A percentile compares a stretch with the other conserved stretches of the same genome.
These are phyloP conservation scores for Pseudomyrmex concolor DNA, from an alignment of 1,140 invertebrate species.

Conservation along the genomic window DNA sequence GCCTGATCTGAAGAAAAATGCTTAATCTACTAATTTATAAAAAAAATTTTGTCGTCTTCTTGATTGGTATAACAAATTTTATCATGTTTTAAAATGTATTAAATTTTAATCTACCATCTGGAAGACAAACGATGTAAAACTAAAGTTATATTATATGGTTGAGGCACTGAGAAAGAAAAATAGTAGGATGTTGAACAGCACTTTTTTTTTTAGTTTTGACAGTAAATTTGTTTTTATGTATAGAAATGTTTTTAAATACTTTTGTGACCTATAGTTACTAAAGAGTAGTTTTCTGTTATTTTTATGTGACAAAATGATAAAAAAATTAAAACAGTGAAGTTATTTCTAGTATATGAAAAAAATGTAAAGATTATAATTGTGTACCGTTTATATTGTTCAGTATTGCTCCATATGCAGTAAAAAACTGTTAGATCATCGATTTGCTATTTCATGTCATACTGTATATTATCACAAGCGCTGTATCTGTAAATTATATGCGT, in stretches of 20 bases:
- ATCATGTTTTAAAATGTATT: neutral
- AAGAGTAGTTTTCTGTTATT: conserved; percentile 56
- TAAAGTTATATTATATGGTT: conserved; percentile 39
- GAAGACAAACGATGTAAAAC: conserved; percentile 13
- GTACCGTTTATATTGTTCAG: conserved; percentile 61
- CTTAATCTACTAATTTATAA: conserved; percentile 8
- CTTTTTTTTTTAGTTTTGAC: conserved; percentile 33
- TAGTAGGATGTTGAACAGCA: conserved; percentile 27
- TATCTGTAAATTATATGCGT: conserved; percentile 59
- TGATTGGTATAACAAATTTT: conserved; percentile 21
- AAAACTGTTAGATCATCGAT: conserved; percentile 40
- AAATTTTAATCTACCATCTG: conserved; percentile 15
- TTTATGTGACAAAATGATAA: conserved; percentile 38
- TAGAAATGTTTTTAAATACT: conserved; percentile 55
- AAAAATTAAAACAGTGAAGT: conserved; percentile 34
- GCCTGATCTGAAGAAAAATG: conserved; percentile 3
- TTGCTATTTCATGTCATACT: conserved; percentile 16
- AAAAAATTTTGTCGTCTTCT: conserved; percentile 22
- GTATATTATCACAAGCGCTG: conserved; percentile 43
- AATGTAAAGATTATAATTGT: conserved; percentile 66
- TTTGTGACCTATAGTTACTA: conserved; percentile 44
- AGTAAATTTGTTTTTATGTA: conserved; percentile 45
- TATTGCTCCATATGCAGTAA: conserved; percentile 58
- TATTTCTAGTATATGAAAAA: conserved; percentile 48
- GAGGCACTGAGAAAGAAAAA: conserved; percentile 15